These are phyloP conservation scores for Hapalemur alaotrensis DNA, from an alignment of 2,797 vertebrate genomes.

Conservation along the genomic window DNA sequence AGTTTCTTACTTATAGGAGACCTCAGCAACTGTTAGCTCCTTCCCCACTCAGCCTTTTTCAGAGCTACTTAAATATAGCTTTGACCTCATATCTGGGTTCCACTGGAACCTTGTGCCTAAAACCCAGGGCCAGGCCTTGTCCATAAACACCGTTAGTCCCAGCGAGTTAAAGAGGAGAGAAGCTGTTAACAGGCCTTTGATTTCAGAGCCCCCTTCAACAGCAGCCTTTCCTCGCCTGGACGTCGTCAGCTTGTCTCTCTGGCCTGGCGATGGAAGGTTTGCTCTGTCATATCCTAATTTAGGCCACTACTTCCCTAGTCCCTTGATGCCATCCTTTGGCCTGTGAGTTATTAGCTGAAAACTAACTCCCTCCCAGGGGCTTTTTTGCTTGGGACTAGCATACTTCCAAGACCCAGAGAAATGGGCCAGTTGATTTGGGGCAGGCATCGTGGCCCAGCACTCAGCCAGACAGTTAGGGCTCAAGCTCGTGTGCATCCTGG, in stretches of 20 bases:
- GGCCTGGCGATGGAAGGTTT: not conserved
- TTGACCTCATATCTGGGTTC: not conserved
- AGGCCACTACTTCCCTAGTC: not conserved
- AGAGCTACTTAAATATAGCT: not conserved
- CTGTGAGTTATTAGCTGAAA: not conserved
- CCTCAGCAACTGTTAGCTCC: not conserved
- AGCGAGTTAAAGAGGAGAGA: not conserved
- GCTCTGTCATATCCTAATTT: not conserved
- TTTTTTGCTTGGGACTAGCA: not conserved
- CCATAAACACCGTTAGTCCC: not conserved
- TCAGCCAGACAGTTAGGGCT: not conserved
- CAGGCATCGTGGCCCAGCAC: not conserved
- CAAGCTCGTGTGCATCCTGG: not conserved
- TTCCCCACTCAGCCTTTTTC: not conserved
- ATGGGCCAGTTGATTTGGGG: no score
- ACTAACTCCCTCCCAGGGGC: not conserved
- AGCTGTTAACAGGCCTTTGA: not conserved
- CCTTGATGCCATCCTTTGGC: not conserved
- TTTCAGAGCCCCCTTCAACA: not conserved
- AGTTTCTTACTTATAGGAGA: not conserved
- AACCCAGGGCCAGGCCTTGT: not conserved
- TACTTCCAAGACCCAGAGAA: not conserved
- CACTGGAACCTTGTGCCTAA: not conserved
- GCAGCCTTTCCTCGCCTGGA: not conserved
- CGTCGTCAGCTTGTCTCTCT: not conserved